Percentiles rank a stretch among this genome's conserved stretches.
Evolutionary conservation across 2,888 invertebrate species (phyloP).

Genomic region (Yponomeuta malinellus): DNA sequence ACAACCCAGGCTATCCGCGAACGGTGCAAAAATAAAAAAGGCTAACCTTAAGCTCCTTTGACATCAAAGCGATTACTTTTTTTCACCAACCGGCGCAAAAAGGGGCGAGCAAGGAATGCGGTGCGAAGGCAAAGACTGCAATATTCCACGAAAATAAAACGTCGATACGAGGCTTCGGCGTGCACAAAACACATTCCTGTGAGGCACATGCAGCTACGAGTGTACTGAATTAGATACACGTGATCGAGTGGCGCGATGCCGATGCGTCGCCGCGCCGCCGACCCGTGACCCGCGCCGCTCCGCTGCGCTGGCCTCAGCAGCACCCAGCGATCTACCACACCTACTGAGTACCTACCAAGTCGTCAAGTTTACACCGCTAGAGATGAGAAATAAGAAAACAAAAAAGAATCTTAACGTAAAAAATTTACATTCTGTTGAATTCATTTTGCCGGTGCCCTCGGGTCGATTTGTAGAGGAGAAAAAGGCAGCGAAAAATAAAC

Average conservation of each 20-base stretch:
- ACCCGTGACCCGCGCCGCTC: slow-evolving; percentile 23
- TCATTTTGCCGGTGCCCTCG: too few relatives aligned
- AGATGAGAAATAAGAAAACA: neutral
- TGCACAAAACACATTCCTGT: slow-evolving; percentile 69
- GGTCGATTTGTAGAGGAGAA: too few relatives aligned
- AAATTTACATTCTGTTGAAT: too few relatives aligned
- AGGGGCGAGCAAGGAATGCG: slow-evolving; percentile 50
- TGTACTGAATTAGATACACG: slow-evolving; percentile 69
- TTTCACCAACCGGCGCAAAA: slow-evolving; percentile 36
- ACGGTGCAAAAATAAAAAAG: slow-evolving; percentile 10
- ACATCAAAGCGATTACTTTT: slow-evolving; percentile 46
- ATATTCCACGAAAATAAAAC: slow-evolving; percentile 65
- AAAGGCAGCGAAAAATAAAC: neutral
- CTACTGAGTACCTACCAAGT: neutral
- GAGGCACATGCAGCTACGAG: slow-evolving; percentile 46
- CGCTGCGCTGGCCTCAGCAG: slow-evolving; percentile 22
- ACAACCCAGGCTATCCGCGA: slow-evolving; percentile 3
- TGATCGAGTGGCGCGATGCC: slow-evolving; percentile 48
- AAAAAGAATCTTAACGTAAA: neutral
- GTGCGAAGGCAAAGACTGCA: slow-evolving; percentile 41
- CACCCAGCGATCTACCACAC: neutral
- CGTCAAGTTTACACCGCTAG: neutral
- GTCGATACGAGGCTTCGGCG: slow-evolving; percentile 41
- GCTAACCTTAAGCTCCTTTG: slow-evolving; percentile 22
- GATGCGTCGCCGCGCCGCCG: slow-evolving; percentile 39